Percentiles rank a stretch among this genome's conserved stretches.
These are phyloP conservation scores for Oreochromis grahami DNA, from an alignment of 2,797 vertebrate species.

Conservation along the genomic window DNA sequence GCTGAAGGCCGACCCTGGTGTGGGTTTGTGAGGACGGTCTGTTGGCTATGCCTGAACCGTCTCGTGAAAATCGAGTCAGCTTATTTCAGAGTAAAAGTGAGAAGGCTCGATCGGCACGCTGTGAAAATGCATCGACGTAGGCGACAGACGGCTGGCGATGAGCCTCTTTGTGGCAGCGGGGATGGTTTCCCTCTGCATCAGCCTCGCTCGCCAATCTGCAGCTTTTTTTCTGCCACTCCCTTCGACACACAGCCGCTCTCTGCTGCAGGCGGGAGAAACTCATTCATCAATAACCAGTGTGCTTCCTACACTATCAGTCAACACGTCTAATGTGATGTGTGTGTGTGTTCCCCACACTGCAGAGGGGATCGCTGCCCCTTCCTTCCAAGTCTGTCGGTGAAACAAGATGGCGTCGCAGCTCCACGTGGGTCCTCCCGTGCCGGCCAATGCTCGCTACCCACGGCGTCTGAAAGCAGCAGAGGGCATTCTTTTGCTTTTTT, in stretches of 20 bases:
- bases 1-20: not conserved
- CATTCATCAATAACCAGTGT: constrained; percentile 43
- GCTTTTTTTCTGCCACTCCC: constrained; percentile 57
- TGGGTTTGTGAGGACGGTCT: not conserved
- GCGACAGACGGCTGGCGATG: not conserved
- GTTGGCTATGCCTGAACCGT: not conserved
- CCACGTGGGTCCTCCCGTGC: constrained; percentile 35
- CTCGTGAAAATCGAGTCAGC: not conserved
- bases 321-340: constrained; percentile 1
- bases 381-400: constrained; percentile 11
- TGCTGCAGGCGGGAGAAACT: constrained; percentile 35
- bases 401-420: constrained; percentile 56
- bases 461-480: not conserved
- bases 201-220: constrained; percentile 43
- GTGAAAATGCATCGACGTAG: not conserved
- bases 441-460: not conserved
- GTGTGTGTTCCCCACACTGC: constrained; percentile 21
- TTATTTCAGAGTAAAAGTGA: not conserved
- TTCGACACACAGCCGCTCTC: constrained; percentile 22
- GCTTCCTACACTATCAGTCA: constrained; percentile 23
- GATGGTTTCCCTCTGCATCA: not conserved
- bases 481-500: not conserved
- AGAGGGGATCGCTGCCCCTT: constrained; percentile 15
- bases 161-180: not conserved
- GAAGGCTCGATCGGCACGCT: not conserved